phyloP scores from a whole-genome alignment of 2,888 invertebrate genomes.

The Synanthedon vespiformis region DNA sequence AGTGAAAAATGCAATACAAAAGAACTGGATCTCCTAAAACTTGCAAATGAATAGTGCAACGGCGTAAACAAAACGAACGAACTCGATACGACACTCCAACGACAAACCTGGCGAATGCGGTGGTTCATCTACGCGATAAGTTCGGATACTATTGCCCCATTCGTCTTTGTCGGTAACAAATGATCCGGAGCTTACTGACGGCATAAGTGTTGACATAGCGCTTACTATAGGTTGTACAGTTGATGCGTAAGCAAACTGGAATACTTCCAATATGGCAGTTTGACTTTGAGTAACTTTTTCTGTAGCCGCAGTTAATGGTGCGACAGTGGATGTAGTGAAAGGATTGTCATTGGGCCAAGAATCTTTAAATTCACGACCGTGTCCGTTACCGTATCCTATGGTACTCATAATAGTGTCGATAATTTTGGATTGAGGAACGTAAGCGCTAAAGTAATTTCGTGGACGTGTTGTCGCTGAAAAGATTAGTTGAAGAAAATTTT shows the following conservation, averaged over 20 bases:
- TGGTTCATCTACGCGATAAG: constrained; percentile 66
- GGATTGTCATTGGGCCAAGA: constrained; percentile 65
- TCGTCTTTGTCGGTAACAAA: constrained; percentile 52
- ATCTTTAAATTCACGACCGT: constrained; percentile 50
- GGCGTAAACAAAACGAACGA: constrained; percentile 42
- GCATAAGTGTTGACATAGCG: constrained; percentile 45
- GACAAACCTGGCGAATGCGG: constrained; percentile 68
- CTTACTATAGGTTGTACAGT: constrained; percentile 59
- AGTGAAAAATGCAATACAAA: background rate
- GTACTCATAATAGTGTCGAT: constrained; percentile 64
- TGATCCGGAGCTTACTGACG: constrained; percentile 39
- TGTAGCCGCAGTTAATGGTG: constrained; percentile 52
- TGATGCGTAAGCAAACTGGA: constrained; percentile 63
- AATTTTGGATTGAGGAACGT: constrained; percentile 58
- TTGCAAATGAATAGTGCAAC: constrained; percentile 32
- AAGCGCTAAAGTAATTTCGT: constrained; percentile 32
- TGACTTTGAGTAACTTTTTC: constrained; percentile 62
- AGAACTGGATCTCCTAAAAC: background rate
- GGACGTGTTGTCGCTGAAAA: constrained; percentile 63
- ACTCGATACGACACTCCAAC: constrained; percentile 51
- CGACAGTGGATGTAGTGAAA: constrained; percentile 55
- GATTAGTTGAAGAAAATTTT: constrained; percentile 41
- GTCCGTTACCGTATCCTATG: constrained; percentile 55
- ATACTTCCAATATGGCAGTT: constrained; percentile 64
- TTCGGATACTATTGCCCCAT: constrained; percentile 62